Base-by-base conservation (phyloP, 2,888 invertebrate genomes). In the Adelognathus sp. region DNA sequence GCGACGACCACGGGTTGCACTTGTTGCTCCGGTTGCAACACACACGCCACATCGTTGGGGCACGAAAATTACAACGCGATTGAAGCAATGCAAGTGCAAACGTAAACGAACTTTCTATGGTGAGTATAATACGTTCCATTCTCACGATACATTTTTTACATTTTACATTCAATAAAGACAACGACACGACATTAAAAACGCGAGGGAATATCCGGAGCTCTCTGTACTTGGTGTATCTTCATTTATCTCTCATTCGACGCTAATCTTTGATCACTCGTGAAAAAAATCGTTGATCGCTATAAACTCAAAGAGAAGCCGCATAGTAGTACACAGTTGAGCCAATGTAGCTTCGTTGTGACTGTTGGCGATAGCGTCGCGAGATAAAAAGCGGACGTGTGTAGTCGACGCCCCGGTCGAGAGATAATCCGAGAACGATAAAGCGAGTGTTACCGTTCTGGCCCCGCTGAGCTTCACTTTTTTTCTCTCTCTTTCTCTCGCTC, bases 1-100 rank as follows among this genome's bases (percentile, higher is more conserved):
- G 33, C 67, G 36, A n/a, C n/a, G n/a, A 73, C 77, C 72, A 78
- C 77, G 73, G 77, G 77, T 78, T 78, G 77, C 77, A 73, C 50
- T 69, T 21, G 46, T 46, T 46, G 46, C 33, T 36, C 18, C 16
- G 41, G 16, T 67, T 60, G 21, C 24, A 16, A 64, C 61, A 56
- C 39, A 56, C 50, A 52, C n/a, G n/a, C n/a, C n/a, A n/a, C n/a
- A n/a, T n/a, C n/a, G n/a, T n/a, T n/a, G n/a, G n/a, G 16, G 39
- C 11, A 67, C 67, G 39, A 46, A 24, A 31, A 50, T 21, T 44
- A 33, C 56, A 58, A 67, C 73, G 67, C 63, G 67, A n/a, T n/a
- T 36, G 73, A 73, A 73, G 69, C 73, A 50, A 78, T 78, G 63
- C 73, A 69, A 78, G 69, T 73, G 69, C 67, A 33, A 18, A 36